A percentile compares a stretch with the other conserved stretches of the same genome.
These are phyloP conservation scores for Melitaea athalia DNA, from an alignment of 2,888 invertebrate genomes.

Conservation along the genomic window DNA sequence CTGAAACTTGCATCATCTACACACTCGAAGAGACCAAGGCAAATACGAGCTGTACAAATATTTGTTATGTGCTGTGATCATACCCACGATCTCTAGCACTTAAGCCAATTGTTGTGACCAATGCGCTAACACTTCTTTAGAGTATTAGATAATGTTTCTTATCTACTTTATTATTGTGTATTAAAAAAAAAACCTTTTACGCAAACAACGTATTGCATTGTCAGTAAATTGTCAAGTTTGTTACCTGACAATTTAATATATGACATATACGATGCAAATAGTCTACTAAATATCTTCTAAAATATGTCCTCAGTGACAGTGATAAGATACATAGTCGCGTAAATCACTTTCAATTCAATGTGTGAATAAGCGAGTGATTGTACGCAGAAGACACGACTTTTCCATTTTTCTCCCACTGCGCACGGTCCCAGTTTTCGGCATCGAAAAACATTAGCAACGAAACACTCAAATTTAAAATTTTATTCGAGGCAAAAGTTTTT, in stretches of 20 bases:
- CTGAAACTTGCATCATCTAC: too few species aligned
- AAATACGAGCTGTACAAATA: too few species aligned
- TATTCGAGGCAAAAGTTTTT: constrained; percentile 49
- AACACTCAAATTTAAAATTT: constrained; percentile 61
- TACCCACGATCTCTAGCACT: too few species aligned
- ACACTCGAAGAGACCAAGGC: too few species aligned
- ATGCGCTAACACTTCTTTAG: too few species aligned
- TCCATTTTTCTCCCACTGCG: constrained; percentile 60
- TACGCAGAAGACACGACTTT: constrained; percentile 58
- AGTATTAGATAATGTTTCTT: not conserved
- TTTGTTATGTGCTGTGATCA: too few species aligned
- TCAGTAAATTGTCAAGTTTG: constrained; percentile 31
- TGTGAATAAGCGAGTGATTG: constrained; percentile 36
- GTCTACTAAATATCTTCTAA: constrained; percentile 4
- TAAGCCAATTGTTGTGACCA: too few species aligned
- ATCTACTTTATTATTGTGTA: not conserved
- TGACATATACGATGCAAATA: constrained; percentile 19
- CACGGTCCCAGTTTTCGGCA: constrained; percentile 44
- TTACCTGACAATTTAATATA: constrained; percentile 9
- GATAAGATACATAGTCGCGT: constrained; percentile 18
- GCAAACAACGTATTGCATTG: constrained; percentile 24
- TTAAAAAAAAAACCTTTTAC: constrained; percentile 21
- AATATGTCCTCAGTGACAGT: constrained; percentile 4
- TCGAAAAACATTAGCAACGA: constrained; percentile 50
- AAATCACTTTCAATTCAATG: constrained; percentile 8